A percentile compares a stretch with the other conserved stretches of the same genome.
phyloP scores from a whole-genome alignment of 2,113 vertebrate genomes.

The Pseudolaguvia tuberculata region DNA sequence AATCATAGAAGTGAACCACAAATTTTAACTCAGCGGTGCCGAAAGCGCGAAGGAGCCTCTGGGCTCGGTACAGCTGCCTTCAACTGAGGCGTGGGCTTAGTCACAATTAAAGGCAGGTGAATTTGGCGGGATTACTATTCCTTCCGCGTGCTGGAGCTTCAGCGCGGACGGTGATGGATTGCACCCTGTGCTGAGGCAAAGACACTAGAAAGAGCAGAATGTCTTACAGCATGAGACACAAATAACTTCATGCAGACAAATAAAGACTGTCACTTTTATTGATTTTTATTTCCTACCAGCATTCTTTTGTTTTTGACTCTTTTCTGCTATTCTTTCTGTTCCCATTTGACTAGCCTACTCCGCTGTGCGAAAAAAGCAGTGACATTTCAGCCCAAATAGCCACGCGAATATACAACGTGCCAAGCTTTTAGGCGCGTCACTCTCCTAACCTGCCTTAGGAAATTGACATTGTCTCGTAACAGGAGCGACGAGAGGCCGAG shows the following conservation, averaged over 20 bases:
- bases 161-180: conserved; percentile 67
- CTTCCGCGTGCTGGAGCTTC: conserved; percentile 54
- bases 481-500: conserved; percentile 50
- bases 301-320: conserved; percentile 40
- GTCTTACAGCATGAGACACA: conserved; percentile 68
- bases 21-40: conserved; percentile 29
- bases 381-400: conserved; percentile 41
- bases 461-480: conserved; percentile 66
- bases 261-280: conserved; percentile 77
- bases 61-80: conserved; percentile 47
- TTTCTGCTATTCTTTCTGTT: conserved; percentile 24
- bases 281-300: conserved; percentile 51
- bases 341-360: conserved; percentile 8
- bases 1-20: conserved; percentile 30
- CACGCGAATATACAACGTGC: conserved; percentile 49
- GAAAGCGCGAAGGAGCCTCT: conserved; percentile 16
- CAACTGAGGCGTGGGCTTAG: conserved; percentile 52
- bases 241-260: conserved; percentile 80
- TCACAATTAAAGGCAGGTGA: conserved; percentile 72
- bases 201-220: conserved; percentile 65
- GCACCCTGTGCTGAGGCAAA: conserved; percentile 66
- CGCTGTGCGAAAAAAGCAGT: conserved; percentile 16
- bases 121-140: conserved; percentile 71
- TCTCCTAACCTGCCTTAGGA: conserved; percentile 55
- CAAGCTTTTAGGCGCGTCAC: conserved; percentile 51